These are phyloP conservation scores for Drosophila meridionalis DNA, from an alignment of 2,888 invertebrate genomes.

Conservation along the genomic window DNA sequence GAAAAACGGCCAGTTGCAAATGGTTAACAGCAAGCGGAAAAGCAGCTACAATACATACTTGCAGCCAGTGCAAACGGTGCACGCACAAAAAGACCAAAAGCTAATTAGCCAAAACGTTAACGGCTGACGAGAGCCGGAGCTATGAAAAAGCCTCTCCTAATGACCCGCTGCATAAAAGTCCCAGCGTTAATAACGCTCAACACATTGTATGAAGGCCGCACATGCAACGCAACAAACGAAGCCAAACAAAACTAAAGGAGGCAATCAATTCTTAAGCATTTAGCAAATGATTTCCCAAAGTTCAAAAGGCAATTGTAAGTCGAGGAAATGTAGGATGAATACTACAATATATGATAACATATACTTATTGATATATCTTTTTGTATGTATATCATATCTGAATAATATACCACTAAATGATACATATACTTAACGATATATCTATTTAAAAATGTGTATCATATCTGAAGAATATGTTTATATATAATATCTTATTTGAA, in stretches of 20 bases:
- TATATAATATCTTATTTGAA: not conserved
- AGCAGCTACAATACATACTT: constrained; percentile 35
- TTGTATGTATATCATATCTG: not conserved
- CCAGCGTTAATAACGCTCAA: constrained; percentile 44
- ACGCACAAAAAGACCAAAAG: constrained; percentile 71
- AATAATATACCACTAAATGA: not conserved
- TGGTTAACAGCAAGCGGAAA: constrained; percentile 27
- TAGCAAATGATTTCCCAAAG: not conserved
- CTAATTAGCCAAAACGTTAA: constrained; percentile 76
- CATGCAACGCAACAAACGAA: constrained; percentile 25
- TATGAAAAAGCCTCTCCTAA: constrained; percentile 66
- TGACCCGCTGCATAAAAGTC: constrained; percentile 57
- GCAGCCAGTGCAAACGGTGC: constrained; percentile 59
- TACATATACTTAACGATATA: not conserved
- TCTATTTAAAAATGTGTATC: too few species aligned
- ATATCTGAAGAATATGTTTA: too few species aligned
- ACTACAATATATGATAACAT: not conserved
- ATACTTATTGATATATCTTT: not conserved
- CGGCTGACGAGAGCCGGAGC: constrained; percentile 58
- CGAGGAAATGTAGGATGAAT: not conserved
- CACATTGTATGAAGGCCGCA: constrained; percentile 45
- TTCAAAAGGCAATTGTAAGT: not conserved
- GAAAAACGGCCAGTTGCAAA: constrained; percentile 28
- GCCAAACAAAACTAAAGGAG: not conserved
- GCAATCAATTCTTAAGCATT: constrained; percentile 9